Evolutionary conservation across 2,797 vertebrate species (phyloP).

Genomic region (Falco naumanni): DNA sequence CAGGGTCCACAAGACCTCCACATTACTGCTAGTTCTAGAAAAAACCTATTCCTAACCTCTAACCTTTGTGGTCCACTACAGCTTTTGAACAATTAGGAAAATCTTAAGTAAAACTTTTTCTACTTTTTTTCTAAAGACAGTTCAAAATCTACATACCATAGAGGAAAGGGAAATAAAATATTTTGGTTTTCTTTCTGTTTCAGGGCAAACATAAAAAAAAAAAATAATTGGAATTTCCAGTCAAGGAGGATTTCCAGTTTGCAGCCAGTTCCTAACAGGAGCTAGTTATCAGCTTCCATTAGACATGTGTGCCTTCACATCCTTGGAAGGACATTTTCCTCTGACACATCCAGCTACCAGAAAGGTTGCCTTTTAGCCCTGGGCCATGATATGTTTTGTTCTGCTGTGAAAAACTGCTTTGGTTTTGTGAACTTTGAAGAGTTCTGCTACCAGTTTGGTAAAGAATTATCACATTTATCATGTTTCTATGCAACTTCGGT

Average conservation of each 20-base stretch:
- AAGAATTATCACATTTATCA: background rate
- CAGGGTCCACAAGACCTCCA: background rate
- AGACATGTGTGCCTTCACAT: background rate
- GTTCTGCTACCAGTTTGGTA: background rate
- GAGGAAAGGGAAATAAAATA: background rate
- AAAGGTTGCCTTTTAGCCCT: background rate
- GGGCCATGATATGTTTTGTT: background rate
- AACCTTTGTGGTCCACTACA: background rate
- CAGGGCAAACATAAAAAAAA: background rate
- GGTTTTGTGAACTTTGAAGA: background rate
- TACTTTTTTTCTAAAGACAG: background rate
- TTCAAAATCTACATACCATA: background rate
- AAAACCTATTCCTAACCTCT: rapidly evolving
- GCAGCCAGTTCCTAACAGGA: background rate
- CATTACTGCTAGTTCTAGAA: background rate
- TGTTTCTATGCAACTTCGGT: background rate
- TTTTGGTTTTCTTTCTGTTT: background rate
- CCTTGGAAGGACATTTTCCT: background rate
- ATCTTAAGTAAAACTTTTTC: background rate
- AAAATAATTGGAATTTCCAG: background rate
- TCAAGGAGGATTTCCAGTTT: background rate
- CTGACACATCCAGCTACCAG: background rate
- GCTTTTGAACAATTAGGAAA: background rate
- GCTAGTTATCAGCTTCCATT: background rate
- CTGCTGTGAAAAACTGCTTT: background rate